These are phyloP conservation scores for Proterorhinus semilunaris DNA, from an alignment of 2,113 vertebrate genomes.

Conservation along the genomic window DNA sequence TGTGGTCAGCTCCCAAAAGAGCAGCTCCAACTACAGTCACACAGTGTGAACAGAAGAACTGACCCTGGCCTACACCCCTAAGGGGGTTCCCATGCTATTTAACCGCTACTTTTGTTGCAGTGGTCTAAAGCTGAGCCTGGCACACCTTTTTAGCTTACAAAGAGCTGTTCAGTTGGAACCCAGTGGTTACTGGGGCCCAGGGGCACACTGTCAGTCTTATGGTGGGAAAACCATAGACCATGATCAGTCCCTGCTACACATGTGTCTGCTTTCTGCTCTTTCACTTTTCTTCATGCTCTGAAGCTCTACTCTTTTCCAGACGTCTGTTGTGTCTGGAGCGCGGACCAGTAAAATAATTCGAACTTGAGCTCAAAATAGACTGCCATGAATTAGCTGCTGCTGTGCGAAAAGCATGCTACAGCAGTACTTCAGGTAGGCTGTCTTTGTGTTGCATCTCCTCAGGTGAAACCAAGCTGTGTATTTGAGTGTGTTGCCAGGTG, in stretches of 20 bases:
- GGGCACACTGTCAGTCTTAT: slow-evolving; percentile 18
- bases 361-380: slow-evolving; percentile 13
- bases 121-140: slow-evolving; percentile 45
- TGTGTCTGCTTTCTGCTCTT: slow-evolving; percentile 41
- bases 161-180: slow-evolving; percentile 57
- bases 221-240: slow-evolving; percentile 48
- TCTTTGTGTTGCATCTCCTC: slow-evolving; percentile 22
- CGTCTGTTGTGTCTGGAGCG: neutral
- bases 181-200: slow-evolving; percentile 55
- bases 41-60: slow-evolving; percentile 24
- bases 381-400: slow-evolving; percentile 14
- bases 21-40: slow-evolving; percentile 14
- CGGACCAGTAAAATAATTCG: slow-evolving; percentile 6
- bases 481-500: slow-evolving; percentile 57
- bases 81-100: slow-evolving; percentile 60
- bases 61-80: slow-evolving; percentile 40
- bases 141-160: slow-evolving; percentile 67
- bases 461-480: slow-evolving; percentile 39
- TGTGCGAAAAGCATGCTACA: slow-evolving; percentile 25
- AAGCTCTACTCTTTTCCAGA: neutral
- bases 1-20: slow-evolving; percentile 26
- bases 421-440: slow-evolving; percentile 18
- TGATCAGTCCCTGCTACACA: slow-evolving; percentile 58
- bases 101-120: slow-evolving; percentile 58
- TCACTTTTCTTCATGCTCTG: slow-evolving; percentile 10